Evolutionary conservation across 1,140 invertebrate genomes (phyloP).

Genomic region (Nylanderia fulva): DNA sequence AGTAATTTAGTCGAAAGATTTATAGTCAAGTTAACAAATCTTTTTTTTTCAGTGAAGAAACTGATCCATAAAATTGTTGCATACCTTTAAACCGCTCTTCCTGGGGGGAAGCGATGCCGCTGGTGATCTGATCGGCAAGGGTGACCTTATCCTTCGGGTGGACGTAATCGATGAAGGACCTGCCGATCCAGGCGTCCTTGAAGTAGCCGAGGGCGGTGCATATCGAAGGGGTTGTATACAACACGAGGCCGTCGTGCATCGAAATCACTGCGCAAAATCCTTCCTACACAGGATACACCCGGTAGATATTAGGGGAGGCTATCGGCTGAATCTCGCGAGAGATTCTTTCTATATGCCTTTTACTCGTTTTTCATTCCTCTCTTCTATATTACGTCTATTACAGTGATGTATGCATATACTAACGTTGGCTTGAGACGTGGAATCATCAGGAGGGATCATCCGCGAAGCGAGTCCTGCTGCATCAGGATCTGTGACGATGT

Average conservation of each 20-base stretch:
- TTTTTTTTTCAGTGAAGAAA: too few species aligned
- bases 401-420: slow-evolving; percentile 80
- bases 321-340: neutral
- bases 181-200: slow-evolving; percentile 93
- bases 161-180: slow-evolving; percentile 94
- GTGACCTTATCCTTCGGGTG: slow-evolving; percentile 91
- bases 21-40: too few species aligned
- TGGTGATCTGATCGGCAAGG: slow-evolving; percentile 88
- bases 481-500: slow-evolving; percentile 76
- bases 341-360: neutral
- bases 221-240: slow-evolving; percentile 91
- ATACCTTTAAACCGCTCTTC: slow-evolving; percentile 78
- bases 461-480: slow-evolving; percentile 80
- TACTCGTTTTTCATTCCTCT: neutral
- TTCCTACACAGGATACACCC: slow-evolving; percentile 84
- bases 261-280: slow-evolving; percentile 93
- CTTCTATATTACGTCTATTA: slow-evolving; percentile 60
- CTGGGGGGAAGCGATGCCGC: slow-evolving; percentile 77
- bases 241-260: slow-evolving; percentile 92
- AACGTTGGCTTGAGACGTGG: slow-evolving; percentile 82
- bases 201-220: slow-evolving; percentile 91
- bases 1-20: too few species aligned
- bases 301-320: neutral
- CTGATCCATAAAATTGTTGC: too few species aligned
- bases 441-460: slow-evolving; percentile 80